A percentile compares a stretch with the other conserved stretches of the same genome.
phyloP scores from a whole-genome alignment of 2,797 vertebrate genomes.

The Onychomys torridus region DNA sequence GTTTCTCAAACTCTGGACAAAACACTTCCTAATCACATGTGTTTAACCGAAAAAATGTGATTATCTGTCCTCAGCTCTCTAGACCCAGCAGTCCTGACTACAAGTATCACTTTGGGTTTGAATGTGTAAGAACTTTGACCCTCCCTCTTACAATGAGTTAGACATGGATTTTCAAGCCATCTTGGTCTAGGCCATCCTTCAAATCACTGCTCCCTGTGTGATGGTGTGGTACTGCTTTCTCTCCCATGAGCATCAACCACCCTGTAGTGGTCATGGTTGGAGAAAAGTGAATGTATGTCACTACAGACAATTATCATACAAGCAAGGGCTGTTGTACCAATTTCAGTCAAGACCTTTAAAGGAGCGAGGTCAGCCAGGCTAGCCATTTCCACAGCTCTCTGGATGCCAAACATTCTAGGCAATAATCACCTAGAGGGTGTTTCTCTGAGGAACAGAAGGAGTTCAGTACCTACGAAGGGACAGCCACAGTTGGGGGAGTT shows the following conservation, averaged over 20 bases:
- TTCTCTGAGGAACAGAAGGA: neutral
- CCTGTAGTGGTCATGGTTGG: rapidly evolving
- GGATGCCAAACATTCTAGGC: neutral
- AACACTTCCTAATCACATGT: rapidly evolving
- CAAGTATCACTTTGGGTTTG: rapidly evolving
- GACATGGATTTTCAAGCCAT: neutral
- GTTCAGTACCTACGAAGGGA: neutral
- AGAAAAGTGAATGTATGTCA: rapidly evolving
- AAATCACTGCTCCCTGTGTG: rapidly evolving
- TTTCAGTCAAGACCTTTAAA: neutral
- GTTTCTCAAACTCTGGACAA: neutral
- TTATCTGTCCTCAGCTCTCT: neutral
- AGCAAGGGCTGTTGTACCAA: neutral
- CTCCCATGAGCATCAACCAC: rapidly evolving
- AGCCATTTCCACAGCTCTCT: neutral
- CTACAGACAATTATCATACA: no score
- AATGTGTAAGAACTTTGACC: neutral
- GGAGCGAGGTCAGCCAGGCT: no score
- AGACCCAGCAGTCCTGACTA: neutral
- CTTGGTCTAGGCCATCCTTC: neutral
- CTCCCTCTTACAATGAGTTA: neutral
- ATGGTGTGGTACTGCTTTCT: rapidly evolving
- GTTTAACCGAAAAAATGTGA: rapidly evolving
- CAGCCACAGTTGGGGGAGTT: rapidly evolving
- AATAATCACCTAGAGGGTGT: neutral